A percentile compares a stretch with the other conserved stretches of the same genome.
Evolutionary conservation across 2,888 invertebrate genomes (phyloP).

Genomic region (Nipponacmea schrenckii): DNA sequence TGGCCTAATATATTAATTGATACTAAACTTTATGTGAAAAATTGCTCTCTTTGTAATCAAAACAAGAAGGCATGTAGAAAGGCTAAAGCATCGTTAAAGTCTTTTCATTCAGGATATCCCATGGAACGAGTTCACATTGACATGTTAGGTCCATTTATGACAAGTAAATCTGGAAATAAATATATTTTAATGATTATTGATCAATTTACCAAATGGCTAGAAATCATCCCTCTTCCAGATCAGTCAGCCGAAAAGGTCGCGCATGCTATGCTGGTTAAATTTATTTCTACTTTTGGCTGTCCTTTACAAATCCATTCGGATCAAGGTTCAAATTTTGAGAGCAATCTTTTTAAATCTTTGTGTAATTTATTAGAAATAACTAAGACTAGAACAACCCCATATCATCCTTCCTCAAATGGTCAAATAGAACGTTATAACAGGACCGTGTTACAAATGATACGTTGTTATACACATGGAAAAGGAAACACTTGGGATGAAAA

Average conservation of each 20-base stretch:
- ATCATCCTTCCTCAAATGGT: slow-evolving; percentile 27
- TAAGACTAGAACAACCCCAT: slow-evolving; percentile 23
- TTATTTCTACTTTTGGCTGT: slow-evolving; percentile 19
- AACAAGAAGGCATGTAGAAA: too few relatives aligned
- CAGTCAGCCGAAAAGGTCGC: slow-evolving; percentile 11
- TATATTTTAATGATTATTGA: slow-evolving; percentile 13
- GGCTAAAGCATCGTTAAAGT: too few relatives aligned
- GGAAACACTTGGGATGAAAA: slow-evolving; percentile 22
- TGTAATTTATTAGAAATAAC: slow-evolving; percentile 29
- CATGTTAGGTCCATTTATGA: slow-evolving; percentile 11
- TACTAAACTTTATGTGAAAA: too few relatives aligned
- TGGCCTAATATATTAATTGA: too few relatives aligned
- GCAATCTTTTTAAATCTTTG: slow-evolving; percentile 22
- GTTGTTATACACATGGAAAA: not conserved
- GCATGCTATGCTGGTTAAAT: slow-evolving; percentile 13
- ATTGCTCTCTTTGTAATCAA: too few relatives aligned
- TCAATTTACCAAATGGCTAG: slow-evolving; percentile 20
- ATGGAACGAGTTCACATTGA: slow-evolving; percentile 16
- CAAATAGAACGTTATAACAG: slow-evolving; percentile 29
- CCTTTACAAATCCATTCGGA: slow-evolving; percentile 20
- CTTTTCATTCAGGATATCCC: too few relatives aligned
- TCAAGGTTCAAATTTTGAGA: slow-evolving; percentile 20
- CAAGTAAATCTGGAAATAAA: slow-evolving; percentile 6
- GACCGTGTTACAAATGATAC: slow-evolving; percentile 23
- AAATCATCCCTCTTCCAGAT: slow-evolving; percentile 11